Percentiles rank a stretch among this genome's conserved stretches.
Evolutionary conservation across 2,888 invertebrate species (phyloP).

Genomic region (Morpho deidamia): DNA sequence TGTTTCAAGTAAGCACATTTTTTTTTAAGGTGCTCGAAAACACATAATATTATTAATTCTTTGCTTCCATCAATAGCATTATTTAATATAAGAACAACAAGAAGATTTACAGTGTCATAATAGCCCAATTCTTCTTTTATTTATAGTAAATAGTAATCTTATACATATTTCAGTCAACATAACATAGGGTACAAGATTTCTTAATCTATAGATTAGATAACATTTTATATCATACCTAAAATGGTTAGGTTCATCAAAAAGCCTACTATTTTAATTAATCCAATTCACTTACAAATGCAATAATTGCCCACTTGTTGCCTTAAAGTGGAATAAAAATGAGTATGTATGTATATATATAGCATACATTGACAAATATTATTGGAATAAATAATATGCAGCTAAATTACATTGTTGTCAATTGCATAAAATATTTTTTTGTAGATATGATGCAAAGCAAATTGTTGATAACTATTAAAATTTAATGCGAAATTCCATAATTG

Average conservation of each 20-base stretch:
- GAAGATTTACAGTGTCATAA: too few relatives aligned
- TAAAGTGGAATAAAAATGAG: not conserved
- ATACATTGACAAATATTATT: not conserved
- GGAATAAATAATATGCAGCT: not conserved
- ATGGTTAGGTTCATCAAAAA: not conserved
- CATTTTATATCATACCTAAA: slow-evolving; percentile 12
- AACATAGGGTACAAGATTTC: slow-evolving; percentile 14
- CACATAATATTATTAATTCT: too few relatives aligned
- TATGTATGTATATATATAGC: not conserved
- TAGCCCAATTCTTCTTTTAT: too few relatives aligned
- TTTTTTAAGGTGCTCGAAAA: too few relatives aligned
- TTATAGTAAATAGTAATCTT: too few relatives aligned
- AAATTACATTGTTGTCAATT: slow-evolving; percentile 4
- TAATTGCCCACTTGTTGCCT: not conserved
- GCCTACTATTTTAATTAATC: not conserved
- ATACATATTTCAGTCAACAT: slow-evolving; percentile 4
- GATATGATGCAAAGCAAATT: slow-evolving; percentile 11
- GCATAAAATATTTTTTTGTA: slow-evolving; percentile 8
- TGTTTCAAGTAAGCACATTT: too few relatives aligned
- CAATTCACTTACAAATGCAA: slow-evolving; percentile 10
- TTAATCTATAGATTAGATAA: slow-evolving; percentile 25
- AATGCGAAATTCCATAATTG: slow-evolving; percentile 76
- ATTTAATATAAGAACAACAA: too few relatives aligned
- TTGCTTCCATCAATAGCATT: too few relatives aligned
- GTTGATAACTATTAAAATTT: slow-evolving; percentile 32